A percentile compares a stretch with the other conserved stretches of the same genome.
Conservation (phyloP, 2,888 invertebrate genomes). For the Malachius bipustulatus region DNA sequence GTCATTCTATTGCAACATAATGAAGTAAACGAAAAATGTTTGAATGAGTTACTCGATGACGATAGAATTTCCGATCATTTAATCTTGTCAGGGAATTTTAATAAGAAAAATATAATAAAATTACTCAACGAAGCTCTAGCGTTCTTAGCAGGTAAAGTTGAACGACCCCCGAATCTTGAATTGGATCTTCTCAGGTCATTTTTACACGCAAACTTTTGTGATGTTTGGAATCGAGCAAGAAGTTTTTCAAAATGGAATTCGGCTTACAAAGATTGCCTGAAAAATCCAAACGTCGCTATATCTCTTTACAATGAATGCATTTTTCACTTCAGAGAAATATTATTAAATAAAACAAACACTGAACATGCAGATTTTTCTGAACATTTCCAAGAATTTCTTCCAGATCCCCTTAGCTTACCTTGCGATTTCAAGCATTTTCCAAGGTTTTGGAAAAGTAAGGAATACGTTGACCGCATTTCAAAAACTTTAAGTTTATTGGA, state of each 20-base stretch:
- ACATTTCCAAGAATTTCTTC: slow-evolving; percentile 47
- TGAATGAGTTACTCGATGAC: slow-evolving; percentile 20
- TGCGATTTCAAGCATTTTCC: slow-evolving; percentile 58
- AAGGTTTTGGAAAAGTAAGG: slow-evolving; percentile 43
- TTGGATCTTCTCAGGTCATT: slow-evolving; percentile 46
- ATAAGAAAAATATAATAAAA: slow-evolving; percentile 16
- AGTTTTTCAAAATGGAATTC: slow-evolving; percentile 34
- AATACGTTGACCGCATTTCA: slow-evolving; percentile 41
- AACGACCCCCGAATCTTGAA: slow-evolving; percentile 43
- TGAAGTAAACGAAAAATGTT: slow-evolving; percentile 13
- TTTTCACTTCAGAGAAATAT: slow-evolving; percentile 45
- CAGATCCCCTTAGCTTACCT: slow-evolving; percentile 44
- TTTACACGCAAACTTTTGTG: slow-evolving; percentile 46
- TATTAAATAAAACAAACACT: slow-evolving; percentile 46
- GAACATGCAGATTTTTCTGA: slow-evolving; percentile 52
- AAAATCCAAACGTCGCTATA: slow-evolving; percentile 47
- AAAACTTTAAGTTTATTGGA: slow-evolving; percentile 43
- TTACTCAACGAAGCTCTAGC: slow-evolving; percentile 26
- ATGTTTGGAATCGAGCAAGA: slow-evolving; percentile 48
- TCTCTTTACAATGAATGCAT: slow-evolving; percentile 56
- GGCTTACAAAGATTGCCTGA: slow-evolving; percentile 38
- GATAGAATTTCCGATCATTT: slow-evolving; percentile 26
- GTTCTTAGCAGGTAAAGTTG: slow-evolving; percentile 42
- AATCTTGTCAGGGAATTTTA: slow-evolving; percentile 22
- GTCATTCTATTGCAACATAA: slow-evolving; percentile 24